Evolutionary conservation across 1,140 invertebrate genomes (phyloP).

Genomic region (Lepidurus apus): DNA sequence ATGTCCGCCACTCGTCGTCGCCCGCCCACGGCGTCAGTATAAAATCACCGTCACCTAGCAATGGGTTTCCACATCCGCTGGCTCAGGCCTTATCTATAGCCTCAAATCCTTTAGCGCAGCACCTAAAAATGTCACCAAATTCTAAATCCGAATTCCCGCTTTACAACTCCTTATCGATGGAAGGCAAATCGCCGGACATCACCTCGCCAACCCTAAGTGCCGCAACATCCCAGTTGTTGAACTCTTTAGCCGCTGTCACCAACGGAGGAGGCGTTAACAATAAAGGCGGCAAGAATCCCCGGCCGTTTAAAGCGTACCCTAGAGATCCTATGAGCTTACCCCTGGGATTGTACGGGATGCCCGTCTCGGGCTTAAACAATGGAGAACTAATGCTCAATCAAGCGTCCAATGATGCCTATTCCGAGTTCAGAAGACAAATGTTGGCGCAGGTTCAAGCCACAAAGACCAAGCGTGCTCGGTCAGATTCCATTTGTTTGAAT

Average conservation of each 20-base stretch:
- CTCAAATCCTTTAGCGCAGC: conserved; percentile 23
- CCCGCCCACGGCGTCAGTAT: neutral
- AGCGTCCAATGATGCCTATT: conserved; percentile 55
- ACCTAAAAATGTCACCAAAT: conserved; percentile 38
- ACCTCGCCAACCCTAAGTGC: conserved; percentile 36
- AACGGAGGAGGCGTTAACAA: conserved; percentile 22
- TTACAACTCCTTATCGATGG: conserved; percentile 22
- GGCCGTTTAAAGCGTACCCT: conserved; percentile 62
- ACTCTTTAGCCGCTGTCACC: conserved; percentile 34
- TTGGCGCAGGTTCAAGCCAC: conserved; percentile 57
- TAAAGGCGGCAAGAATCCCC: conserved; percentile 44
- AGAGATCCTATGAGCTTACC: conserved; percentile 58
- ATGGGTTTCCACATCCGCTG: neutral
- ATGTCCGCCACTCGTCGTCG: neutral
- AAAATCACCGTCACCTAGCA: neutral
- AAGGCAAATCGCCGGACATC: conserved; percentile 20
- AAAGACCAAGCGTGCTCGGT: conserved; percentile 47
- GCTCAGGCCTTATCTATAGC: neutral
- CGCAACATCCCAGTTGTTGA: conserved; percentile 30
- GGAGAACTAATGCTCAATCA: conserved; percentile 47
- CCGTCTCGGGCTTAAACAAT: conserved; percentile 40
- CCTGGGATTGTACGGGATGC: conserved; percentile 42
- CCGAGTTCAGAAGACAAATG: conserved; percentile 59
- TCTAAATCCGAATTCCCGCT: conserved; percentile 33
- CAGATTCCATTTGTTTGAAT: conserved; percentile 33